Percentiles rank a stretch among this genome's conserved stretches.
Conservation (phyloP, 2,797 vertebrate species). For the Geotrypetes seraphini region DNA sequence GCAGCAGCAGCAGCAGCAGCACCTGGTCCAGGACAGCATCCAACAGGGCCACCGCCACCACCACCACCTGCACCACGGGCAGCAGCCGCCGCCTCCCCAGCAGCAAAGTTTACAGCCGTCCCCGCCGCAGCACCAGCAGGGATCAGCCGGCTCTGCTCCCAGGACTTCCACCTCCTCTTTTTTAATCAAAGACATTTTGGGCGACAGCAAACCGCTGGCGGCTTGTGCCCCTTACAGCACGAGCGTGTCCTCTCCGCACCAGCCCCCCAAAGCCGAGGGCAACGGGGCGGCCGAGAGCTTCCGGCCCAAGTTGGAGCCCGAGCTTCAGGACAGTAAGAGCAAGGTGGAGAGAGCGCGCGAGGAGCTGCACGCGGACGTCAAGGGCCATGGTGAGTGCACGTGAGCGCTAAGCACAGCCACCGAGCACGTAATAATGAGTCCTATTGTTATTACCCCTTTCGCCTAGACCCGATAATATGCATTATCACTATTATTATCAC, state of each 20-base stretch:
- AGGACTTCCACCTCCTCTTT: conserved; percentile 95
- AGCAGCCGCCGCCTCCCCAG: conserved; percentile 54
- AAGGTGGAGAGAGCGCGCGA: conserved; percentile 84
- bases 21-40: conserved; percentile 72
- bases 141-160: conserved; percentile 72
- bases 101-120: conserved; percentile 31
- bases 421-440: too few species aligned
- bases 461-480: too few species aligned
- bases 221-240: conserved; percentile 96
- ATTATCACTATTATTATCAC: too few species aligned
- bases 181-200: conserved; percentile 96
- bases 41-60: conserved; percentile 72
- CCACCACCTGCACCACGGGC: conserved; percentile 50
- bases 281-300: conserved; percentile 73
- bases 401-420: too few species aligned
- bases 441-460: too few species aligned
- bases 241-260: conserved; percentile 79
- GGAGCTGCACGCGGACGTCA: conserved; percentile 78
- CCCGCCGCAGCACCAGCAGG: conserved; percentile 51
- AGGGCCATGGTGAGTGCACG: conserved; percentile 95
- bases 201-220: conserved; percentile 94
- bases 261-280: conserved; percentile 84
- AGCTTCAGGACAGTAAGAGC: conserved; percentile 64
- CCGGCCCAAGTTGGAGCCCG: conserved; percentile 88
- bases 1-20: too few species aligned